These are phyloP conservation scores for Raphicerus campestris DNA, from an alignment of 2,113 vertebrate species.

Conservation along the genomic window DNA sequence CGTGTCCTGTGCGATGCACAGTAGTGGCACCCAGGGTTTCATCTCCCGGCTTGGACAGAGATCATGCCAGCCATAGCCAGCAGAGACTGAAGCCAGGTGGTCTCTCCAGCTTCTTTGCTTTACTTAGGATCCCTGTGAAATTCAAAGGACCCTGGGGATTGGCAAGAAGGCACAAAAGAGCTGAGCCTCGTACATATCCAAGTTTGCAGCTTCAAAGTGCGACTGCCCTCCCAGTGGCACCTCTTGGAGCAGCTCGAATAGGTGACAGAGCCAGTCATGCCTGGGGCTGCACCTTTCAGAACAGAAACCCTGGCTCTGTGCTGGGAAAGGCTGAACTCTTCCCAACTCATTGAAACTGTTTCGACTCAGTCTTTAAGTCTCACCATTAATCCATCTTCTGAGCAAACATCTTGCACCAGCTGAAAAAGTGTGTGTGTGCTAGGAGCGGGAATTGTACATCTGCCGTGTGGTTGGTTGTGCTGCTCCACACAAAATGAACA, in stretches of 20 bases:
- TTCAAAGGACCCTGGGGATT: background rate
- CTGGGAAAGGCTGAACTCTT: fast-evolving
- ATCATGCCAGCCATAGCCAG: fast-evolving
- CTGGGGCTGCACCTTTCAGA: fast-evolving
- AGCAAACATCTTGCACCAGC: background rate
- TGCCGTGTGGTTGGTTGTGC: fast-evolving
- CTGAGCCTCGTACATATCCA: fast-evolving
- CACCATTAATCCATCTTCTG: background rate
- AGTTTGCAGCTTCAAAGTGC: fast-evolving
- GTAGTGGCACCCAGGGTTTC: background rate
- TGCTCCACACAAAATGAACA: fast-evolving
- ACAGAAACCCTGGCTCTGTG: fast-evolving
- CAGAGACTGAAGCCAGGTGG: too few relatives aligned
- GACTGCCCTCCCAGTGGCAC: fast-evolving
- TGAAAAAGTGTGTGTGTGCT: fast-evolving
- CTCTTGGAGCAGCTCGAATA: fast-evolving
- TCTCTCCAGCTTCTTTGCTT: background rate
- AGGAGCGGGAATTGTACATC: fast-evolving
- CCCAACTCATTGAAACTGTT: background rate
- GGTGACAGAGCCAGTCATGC: fast-evolving
- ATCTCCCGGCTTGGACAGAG: background rate
- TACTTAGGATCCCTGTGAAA: background rate
- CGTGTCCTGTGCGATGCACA: too few relatives aligned
- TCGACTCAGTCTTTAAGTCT: background rate
- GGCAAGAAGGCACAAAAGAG: background rate